These are phyloP conservation scores for Chelidonichthys spinosus DNA, from an alignment of 2,797 vertebrate genomes.

Conservation along the genomic window DNA sequence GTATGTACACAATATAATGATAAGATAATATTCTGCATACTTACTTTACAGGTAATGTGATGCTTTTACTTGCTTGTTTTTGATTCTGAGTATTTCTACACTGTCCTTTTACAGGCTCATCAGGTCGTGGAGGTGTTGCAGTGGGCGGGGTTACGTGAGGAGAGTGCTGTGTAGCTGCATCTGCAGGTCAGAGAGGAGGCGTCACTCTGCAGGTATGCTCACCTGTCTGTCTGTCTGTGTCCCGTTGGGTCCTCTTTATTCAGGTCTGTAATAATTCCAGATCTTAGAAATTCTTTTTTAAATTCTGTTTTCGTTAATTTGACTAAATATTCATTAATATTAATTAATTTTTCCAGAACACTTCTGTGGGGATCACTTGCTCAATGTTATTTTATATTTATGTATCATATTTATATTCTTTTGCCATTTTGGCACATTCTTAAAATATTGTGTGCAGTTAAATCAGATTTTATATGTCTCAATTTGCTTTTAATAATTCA, in stretches of 20 bases:
- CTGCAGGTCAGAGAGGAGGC: not conserved
- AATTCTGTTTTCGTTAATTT: not conserved
- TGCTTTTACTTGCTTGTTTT: too few relatives aligned
- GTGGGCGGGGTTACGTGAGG: slow-evolving; percentile 23
- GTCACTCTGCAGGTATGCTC: slow-evolving; percentile 33
- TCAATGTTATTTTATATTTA: too few relatives aligned
- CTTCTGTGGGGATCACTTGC: not conserved
- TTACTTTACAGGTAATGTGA: too few relatives aligned
- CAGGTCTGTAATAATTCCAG: not conserved
- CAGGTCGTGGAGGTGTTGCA: not conserved
- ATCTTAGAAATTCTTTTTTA: not conserved
- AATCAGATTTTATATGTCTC: not conserved
- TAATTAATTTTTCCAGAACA: not conserved
- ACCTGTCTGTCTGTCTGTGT: slow-evolving; percentile 1
- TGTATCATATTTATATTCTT: not conserved
- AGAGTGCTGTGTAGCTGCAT: not conserved
- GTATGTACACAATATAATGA: too few relatives aligned
- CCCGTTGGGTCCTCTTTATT: not conserved
- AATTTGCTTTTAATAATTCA: not conserved
- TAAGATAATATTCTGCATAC: too few relatives aligned
- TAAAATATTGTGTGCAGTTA: not conserved
- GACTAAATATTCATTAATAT: not conserved
- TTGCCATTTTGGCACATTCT: not conserved
- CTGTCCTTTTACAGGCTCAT: not conserved
- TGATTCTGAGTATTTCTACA: too few relatives aligned